A percentile compares a stretch with the other conserved stretches of the same genome.
Evolutionary conservation across 2,888 invertebrate species (phyloP).

Genomic region (Penaeus monodon): DNA sequence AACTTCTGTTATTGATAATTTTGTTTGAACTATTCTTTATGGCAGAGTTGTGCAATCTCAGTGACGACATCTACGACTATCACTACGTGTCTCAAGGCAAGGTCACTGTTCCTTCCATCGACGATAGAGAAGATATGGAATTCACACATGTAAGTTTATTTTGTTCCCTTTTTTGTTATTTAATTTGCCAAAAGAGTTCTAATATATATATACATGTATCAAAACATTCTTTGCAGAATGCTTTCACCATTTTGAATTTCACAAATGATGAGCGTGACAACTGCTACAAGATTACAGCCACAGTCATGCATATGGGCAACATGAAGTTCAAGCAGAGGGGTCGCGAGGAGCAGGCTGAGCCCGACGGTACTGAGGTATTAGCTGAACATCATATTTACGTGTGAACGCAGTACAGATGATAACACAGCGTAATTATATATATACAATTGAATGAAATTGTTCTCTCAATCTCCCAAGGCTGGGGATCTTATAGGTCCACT

Average conservation of each 20-base stretch:
- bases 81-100: slow-evolving; percentile 93
- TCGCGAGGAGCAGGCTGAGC: too few relatives aligned
- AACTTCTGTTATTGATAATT: too few relatives aligned
- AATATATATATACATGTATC: not conserved
- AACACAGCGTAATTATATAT: too few relatives aligned
- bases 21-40: too few relatives aligned
- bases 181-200: too few relatives aligned
- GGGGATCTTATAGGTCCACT: too few relatives aligned
- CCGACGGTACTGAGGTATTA: slow-evolving; percentile 67
- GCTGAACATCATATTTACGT: not conserved
- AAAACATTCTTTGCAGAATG: slow-evolving; percentile 71
- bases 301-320: too few relatives aligned
- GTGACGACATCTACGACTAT: slow-evolving; percentile 83
- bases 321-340: too few relatives aligned
- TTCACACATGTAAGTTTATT: slow-evolving; percentile 72
- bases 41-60: too few relatives aligned
- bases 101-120: slow-evolving; percentile 88
- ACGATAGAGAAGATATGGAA: slow-evolving; percentile 88
- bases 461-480: too few relatives aligned
- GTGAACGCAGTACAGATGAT: too few relatives aligned
- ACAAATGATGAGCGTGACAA: slow-evolving; percentile 71
- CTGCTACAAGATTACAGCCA: slow-evolving; percentile 66
- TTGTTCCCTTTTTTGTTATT: not conserved
- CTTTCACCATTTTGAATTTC: slow-evolving; percentile 75
- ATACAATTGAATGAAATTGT: too few relatives aligned